Conservation (phyloP, 2,113 vertebrate genomes). For the Crotalus helleri region DNA sequence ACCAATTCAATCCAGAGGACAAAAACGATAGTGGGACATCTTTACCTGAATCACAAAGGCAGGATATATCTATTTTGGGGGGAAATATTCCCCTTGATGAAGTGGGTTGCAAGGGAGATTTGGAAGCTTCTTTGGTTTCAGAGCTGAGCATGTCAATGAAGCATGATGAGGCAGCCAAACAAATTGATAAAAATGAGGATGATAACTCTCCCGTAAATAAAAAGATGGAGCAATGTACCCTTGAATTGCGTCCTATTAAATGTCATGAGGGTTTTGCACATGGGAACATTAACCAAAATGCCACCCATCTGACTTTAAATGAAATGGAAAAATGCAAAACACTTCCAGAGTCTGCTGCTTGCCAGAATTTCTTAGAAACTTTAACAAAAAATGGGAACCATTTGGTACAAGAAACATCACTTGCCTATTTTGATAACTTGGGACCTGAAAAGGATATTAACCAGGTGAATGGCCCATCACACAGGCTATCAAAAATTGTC, state of each 20-base stretch:
- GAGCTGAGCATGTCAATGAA: conserved; percentile 37
- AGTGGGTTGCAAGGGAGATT: conserved; percentile 30
- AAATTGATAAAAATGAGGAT: conserved; percentile 37
- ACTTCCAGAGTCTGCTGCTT: conserved; percentile 34
- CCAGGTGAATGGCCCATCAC: conserved; percentile 28
- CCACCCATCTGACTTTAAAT: conserved; percentile 37
- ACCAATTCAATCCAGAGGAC: conserved; percentile 45
- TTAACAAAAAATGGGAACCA: conserved; percentile 9
- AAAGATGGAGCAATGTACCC: conserved; percentile 13
- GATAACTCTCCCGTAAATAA: conserved; percentile 28
- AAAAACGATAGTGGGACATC: conserved; percentile 38
- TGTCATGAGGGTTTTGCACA: conserved; percentile 36
- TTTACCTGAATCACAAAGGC: background rate
- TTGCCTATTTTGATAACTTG: conserved; percentile 31
- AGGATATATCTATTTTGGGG: conserved; percentile 36
- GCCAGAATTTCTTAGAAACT: conserved; percentile 15
- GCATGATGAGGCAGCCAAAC: conserved; percentile 42
- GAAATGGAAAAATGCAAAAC: conserved; percentile 29
- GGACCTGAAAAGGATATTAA: conserved; percentile 33
- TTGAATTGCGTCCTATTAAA: conserved; percentile 50
- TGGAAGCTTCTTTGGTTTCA: background rate
- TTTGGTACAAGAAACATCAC: conserved; percentile 35
- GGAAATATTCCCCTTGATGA: conserved; percentile 51
- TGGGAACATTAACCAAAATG: conserved; percentile 36
- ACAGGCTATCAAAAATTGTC: conserved; percentile 40